Base-by-base conservation (phyloP, 2,113 vertebrate species). In the Grallaria varia region DNA sequence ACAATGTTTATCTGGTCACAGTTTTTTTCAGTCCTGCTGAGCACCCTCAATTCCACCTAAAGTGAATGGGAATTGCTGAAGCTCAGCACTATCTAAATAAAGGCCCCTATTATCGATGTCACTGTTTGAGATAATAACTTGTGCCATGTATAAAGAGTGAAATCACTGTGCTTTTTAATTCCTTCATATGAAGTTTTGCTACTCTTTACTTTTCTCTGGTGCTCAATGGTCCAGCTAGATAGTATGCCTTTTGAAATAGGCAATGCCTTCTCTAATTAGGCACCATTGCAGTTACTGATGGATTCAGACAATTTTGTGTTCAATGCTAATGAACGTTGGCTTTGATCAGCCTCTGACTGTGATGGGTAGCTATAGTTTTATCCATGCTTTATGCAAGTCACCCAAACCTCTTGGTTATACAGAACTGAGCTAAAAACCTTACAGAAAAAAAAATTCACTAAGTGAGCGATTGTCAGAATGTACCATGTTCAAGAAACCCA, bases 1-100 rank as follows among this genome's bases (percentile, higher is more conserved):
- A 87, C 53, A 96, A 78, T 86, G 80, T 94, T 96, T 90, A 92
- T 88, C 90, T 97, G 93, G 95, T 93, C 85, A 81, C 68, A 84
- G 72, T 56, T 88, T 93, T 95, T 94, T 88, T 75, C 88, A 89
- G 66, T 96, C 93, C 90, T 96, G 95, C 96, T 97, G 96, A 93
- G 96, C 95, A 96, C 95, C 93, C 93, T 94, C 92, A 90, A 58
- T 95, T 97, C 95, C 40, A 93, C 92, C 93, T 93, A 94, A 95
- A 94, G 83, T 96, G 96, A 96, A 96, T 96, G 69, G 92, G 95
- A 97, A 95, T 79, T 94, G 96, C 96, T 96, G 96, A 94, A 96
- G 88, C 95, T 97, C 95, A 96, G 95, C 96, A 97, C 79, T 94
- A 79, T 95, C 92, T 95, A 93, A 95, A 97, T 96, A 95, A 96